A percentile compares a stretch with the other conserved stretches of the same genome.
Conservation (phyloP, 2,888 invertebrate genomes). For the Apodemia hepburni region DNA sequence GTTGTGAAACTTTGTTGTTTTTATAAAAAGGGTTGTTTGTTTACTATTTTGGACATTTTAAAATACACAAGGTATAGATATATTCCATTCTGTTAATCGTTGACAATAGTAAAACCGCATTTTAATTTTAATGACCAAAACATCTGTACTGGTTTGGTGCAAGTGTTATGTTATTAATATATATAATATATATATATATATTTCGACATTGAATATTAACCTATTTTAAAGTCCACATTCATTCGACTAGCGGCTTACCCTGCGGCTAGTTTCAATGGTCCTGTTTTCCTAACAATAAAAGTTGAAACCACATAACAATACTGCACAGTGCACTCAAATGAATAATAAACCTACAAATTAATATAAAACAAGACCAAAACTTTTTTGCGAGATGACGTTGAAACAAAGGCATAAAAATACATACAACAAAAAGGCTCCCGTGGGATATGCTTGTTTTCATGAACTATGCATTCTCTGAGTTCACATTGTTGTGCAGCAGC, state of each 20-base stretch:
- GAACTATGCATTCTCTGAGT: constrained; percentile 27
- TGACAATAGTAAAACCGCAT: too few relatives aligned
- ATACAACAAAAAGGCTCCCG: constrained; percentile 30
- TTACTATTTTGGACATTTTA: too few relatives aligned
- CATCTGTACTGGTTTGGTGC: too few relatives aligned
- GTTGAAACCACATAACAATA: constrained; percentile 3
- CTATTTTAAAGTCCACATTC: not conserved
- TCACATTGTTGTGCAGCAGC: constrained; percentile 6
- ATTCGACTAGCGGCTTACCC: not conserved
- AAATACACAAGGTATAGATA: too few relatives aligned
- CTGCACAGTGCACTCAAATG: constrained; percentile 8
- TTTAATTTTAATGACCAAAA: too few relatives aligned
- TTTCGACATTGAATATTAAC: not conserved
- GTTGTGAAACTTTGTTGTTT: too few relatives aligned
- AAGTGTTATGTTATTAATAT: too few relatives aligned
- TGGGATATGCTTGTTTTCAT: constrained; percentile 30
- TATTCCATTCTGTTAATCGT: too few relatives aligned
- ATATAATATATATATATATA: too few relatives aligned
- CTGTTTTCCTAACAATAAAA: constrained; percentile 4
- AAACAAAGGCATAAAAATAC: constrained; percentile 30
- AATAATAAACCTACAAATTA: constrained; percentile 14
- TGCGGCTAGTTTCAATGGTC: not conserved
- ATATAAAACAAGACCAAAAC: constrained; percentile 13
- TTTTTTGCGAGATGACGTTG: constrained; percentile 23
- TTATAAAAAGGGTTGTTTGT: too few relatives aligned